Evolutionary conservation across 2,113 vertebrate species (phyloP).

Genomic region (Orientallactaga bullata): DNA sequence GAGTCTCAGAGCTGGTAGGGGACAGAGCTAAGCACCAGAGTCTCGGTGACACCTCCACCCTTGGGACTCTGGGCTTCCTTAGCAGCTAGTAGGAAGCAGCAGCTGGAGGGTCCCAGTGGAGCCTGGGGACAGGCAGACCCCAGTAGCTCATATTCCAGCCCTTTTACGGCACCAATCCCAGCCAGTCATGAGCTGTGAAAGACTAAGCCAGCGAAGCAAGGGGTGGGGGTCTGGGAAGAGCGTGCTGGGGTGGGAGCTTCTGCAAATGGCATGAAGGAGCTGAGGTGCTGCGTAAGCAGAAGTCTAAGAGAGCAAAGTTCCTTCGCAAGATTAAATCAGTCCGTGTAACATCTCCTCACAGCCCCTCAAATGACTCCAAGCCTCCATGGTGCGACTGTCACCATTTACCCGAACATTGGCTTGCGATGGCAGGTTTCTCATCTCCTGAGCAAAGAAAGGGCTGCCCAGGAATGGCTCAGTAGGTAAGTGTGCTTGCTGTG

Average conservation of each 20-base stretch:
- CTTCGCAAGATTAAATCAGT: constrained; percentile 53
- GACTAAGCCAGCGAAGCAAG: neutral
- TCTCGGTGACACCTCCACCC: neutral
- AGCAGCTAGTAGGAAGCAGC: neutral
- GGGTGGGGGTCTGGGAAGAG: neutral
- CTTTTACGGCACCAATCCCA: neutral
- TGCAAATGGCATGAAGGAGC: neutral
- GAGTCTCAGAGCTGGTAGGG: neutral
- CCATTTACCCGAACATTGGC: neutral
- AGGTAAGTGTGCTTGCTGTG: too few species aligned
- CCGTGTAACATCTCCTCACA: constrained; percentile 40
- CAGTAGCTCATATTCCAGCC: neutral
- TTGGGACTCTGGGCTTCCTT: neutral
- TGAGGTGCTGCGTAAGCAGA: constrained; percentile 37
- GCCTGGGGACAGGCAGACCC: neutral
- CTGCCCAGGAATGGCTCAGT: neutral
- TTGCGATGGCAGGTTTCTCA: neutral
- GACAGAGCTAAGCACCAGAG: neutral
- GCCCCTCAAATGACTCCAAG: constrained; percentile 43
- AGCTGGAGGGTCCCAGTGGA: neutral
- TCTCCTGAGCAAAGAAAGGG: neutral
- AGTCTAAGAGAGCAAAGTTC: constrained; percentile 54
- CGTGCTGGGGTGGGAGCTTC: neutral
- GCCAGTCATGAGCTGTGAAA: too few species aligned
- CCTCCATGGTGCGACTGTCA: neutral